These are phyloP conservation scores for Chydorus sphaericus DNA, from an alignment of 2,888 invertebrate species.

Conservation along the genomic window DNA sequence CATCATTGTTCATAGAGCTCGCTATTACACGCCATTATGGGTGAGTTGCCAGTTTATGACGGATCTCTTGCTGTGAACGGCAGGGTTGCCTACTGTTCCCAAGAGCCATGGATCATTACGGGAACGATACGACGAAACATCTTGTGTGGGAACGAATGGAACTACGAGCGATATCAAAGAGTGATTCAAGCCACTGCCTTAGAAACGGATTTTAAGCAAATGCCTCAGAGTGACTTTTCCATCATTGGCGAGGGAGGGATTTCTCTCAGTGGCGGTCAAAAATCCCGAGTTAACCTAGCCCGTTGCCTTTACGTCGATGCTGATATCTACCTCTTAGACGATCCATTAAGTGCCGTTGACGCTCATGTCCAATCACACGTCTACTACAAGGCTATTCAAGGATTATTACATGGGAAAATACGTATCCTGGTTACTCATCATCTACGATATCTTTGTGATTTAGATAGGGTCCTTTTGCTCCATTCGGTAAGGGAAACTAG, in stretches of 20 bases:
- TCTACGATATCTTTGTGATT: constrained; percentile 55
- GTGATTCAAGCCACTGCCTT: constrained; percentile 27
- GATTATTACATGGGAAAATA: constrained; percentile 28
- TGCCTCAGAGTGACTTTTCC: constrained; percentile 34
- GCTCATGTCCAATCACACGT: constrained; percentile 32
- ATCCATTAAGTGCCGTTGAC: constrained; percentile 37
- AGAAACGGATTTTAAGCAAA: constrained; percentile 31
- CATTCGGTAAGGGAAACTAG: no score
- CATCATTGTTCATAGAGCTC: constrained; percentile 16
- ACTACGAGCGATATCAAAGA: constrained; percentile 29
- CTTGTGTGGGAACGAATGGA: constrained; percentile 57
- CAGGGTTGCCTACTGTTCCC: constrained; percentile 32
- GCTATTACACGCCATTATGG: constrained; percentile 27
- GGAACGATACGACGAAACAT: constrained; percentile 81
- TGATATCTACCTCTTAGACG: constrained; percentile 35
- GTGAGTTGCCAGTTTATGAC: constrained; percentile 30
- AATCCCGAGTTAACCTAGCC: constrained; percentile 36
- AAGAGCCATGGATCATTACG: constrained; percentile 64
- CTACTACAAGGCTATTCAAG: constrained; percentile 31
- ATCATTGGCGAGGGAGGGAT: constrained; percentile 39
- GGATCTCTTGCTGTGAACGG: constrained; percentile 31
- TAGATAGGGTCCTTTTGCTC: constrained; percentile 48
- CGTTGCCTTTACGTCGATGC: constrained; percentile 31
- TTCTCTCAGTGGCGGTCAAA: constrained; percentile 38
- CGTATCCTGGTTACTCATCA: constrained; percentile 54